These are phyloP conservation scores for Heloderma charlesbogerti DNA, from an alignment of 2,113 vertebrate genomes.

Conservation along the genomic window DNA sequence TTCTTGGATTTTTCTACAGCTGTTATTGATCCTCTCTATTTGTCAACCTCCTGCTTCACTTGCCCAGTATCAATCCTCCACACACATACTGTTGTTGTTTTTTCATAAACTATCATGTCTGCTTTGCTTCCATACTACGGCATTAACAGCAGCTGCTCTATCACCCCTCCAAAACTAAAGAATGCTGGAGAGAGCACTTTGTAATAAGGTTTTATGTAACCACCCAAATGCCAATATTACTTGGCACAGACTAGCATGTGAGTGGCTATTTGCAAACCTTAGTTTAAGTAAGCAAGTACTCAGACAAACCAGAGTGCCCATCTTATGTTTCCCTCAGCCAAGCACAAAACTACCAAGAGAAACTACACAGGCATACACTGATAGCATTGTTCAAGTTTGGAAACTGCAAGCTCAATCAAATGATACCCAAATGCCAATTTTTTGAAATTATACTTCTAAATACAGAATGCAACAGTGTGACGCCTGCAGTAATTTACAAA, in stretches of 20 bases:
- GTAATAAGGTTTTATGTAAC: not conserved
- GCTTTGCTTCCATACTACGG: too few relatives aligned
- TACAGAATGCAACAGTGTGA: not conserved
- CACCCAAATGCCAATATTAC: not conserved
- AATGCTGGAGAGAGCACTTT: not conserved
- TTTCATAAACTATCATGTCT: not conserved
- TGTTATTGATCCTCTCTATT: not conserved
- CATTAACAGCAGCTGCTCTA: not conserved
- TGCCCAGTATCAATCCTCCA: not conserved
- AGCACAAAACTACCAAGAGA: not conserved
- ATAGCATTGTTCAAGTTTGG: not conserved
- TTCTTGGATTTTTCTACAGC: too few relatives aligned
- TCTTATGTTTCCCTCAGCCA: not conserved
- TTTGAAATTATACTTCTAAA: not conserved
- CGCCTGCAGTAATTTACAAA: not conserved
- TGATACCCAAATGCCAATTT: not conserved
- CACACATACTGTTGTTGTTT: not conserved
- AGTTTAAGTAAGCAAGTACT: not conserved
- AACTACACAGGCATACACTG: not conserved
- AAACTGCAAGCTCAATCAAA: not conserved
- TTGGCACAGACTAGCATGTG: too few relatives aligned
- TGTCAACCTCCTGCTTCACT: not conserved
- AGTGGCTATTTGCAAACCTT: not conserved
- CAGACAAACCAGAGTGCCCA: not conserved
- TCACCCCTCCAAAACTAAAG: not conserved